Conservation (phyloP, 2,113 vertebrate species). For the Caranx melampygus region DNA sequence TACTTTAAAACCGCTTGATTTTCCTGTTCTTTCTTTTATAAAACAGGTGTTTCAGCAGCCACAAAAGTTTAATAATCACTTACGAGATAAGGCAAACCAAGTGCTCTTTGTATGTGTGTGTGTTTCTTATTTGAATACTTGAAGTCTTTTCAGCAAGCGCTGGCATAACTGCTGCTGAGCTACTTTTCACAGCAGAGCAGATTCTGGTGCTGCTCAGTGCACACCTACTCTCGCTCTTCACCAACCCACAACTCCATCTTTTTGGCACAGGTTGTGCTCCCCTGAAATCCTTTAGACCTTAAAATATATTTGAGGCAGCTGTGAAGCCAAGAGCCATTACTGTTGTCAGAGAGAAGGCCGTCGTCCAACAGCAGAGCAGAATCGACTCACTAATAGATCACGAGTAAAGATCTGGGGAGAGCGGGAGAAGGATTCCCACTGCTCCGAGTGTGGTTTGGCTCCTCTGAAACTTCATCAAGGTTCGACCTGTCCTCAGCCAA, state of each 20-base stretch:
- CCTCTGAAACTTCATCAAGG: conserved; percentile 50
- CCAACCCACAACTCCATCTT: conserved; percentile 35
- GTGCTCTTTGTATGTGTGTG: not conserved
- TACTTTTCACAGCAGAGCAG: conserved; percentile 4
- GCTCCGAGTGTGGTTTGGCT: conserved; percentile 49
- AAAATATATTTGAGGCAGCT: conserved; percentile 59
- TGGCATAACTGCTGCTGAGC: conserved; percentile 25
- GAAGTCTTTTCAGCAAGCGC: conserved; percentile 25
- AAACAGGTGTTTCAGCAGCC: conserved; percentile 26
- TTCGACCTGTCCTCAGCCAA: conserved; percentile 53
- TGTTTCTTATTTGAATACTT: conserved; percentile 16
- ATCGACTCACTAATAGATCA: conserved; percentile 59
- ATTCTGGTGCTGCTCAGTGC: conserved; percentile 47
- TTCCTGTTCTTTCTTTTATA: not conserved
- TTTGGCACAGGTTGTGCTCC: conserved; percentile 40
- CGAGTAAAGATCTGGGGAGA: conserved; percentile 29
- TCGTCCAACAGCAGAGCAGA: conserved; percentile 55
- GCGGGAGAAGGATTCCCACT: conserved; percentile 6
- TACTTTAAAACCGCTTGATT: not conserved
- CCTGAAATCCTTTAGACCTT: conserved; percentile 55
- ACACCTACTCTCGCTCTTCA: conserved; percentile 47
- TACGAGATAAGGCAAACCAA: not conserved
- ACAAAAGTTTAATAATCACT: not conserved
- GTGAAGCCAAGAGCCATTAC: conserved; percentile 63
- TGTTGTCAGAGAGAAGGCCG: conserved; percentile 55